phyloP scores from a whole-genome alignment of 2,888 invertebrate species.

The Philereme transversata region DNA sequence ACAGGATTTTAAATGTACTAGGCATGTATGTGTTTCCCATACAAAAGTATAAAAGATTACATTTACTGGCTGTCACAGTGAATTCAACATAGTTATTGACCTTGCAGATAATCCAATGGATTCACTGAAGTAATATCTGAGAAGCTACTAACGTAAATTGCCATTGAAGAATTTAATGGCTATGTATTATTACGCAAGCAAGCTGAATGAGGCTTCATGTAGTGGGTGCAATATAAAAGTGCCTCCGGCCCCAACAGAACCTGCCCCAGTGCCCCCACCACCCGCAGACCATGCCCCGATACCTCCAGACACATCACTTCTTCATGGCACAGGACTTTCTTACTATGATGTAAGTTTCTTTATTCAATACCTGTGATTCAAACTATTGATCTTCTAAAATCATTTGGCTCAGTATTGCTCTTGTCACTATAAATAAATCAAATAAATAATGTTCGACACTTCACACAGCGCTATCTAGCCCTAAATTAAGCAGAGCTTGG shows the following conservation, averaged over 20 bases:
- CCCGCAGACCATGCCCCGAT: constrained; percentile 66
- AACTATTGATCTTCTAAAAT: too few species aligned
- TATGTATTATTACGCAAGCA: constrained; percentile 89
- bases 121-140: constrained; percentile 48
- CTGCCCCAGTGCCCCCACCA: constrained; percentile 63
- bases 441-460: too few species aligned
- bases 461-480: too few species aligned
- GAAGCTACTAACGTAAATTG: constrained; percentile 51
- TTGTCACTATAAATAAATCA: too few species aligned
- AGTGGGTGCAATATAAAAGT: constrained; percentile 80
- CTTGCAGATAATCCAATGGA: constrained; percentile 47
- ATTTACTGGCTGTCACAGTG: too few species aligned
- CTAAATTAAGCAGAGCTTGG: too few species aligned
- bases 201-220: constrained; percentile 86
- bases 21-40: too few species aligned
- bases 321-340: constrained; percentile 72
- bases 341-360: constrained; percentile 74
- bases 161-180: constrained; percentile 79
- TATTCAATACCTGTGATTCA: too few species aligned
- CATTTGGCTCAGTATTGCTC: too few species aligned
- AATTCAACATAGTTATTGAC: neutral
- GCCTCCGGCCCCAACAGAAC: constrained; percentile 66
- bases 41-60: too few species aligned
- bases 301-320: constrained; percentile 61
- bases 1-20: too few species aligned